Percentiles rank a stretch among this genome's conserved stretches.
Conservation (phyloP, 2,888 invertebrate species). For the Schizaphis graminum region DNA sequence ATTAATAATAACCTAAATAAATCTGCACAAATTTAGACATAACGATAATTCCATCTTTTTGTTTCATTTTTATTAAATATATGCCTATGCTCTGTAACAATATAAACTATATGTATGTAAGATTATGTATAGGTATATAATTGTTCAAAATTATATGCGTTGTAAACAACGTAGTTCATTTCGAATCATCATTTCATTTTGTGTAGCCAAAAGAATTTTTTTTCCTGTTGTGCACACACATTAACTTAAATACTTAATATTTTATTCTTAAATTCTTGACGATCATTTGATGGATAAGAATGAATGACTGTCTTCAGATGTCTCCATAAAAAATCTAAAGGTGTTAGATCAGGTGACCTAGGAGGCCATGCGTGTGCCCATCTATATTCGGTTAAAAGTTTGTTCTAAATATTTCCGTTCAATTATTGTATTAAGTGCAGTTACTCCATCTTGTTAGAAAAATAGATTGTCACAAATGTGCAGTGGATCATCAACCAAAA, state of each 20-base stretch:
- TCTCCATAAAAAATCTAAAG: neutral
- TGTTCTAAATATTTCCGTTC: no score
- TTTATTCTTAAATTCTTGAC: neutral
- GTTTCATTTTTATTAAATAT: no score
- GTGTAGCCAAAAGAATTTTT: neutral
- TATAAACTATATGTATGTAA: neutral
- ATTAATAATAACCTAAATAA: no score
- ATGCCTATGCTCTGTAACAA: no score
- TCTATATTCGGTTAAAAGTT: neutral
- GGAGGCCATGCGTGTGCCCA: neutral
- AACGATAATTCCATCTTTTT: no score
- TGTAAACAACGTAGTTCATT: neutral
- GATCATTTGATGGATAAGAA: neutral
- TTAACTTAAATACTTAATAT: neutral
- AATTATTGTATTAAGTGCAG: no score
- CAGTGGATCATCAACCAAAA: no score
- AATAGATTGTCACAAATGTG: no score
- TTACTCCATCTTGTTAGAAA: no score
- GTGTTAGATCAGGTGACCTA: neutral
- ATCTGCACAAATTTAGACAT: no score
- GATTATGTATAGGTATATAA: neutral
- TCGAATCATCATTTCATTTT: neutral
- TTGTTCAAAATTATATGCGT: neutral
- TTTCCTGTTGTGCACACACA: neutral
- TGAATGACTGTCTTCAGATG: neutral